Evolutionary conservation across 2,888 invertebrate species (phyloP), one percentile per base, ranked within the genome.

Genomic region (Timema cristinae): DNA sequence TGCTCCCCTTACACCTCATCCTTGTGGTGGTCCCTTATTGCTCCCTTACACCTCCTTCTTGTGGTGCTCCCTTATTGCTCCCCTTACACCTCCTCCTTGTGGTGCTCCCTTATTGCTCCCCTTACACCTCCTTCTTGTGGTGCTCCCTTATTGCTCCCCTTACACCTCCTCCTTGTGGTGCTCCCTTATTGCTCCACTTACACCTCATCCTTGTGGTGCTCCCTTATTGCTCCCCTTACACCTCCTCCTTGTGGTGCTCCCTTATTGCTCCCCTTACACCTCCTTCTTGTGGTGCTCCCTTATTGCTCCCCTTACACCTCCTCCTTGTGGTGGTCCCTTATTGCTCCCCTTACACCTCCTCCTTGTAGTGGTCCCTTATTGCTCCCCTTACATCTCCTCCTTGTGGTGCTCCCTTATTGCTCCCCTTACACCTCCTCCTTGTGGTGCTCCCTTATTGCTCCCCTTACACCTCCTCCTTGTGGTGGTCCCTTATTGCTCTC

Each of bases 231-330:
- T 69, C 71, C 32, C 63, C 69, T 67, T 48, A 69, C 68, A 69
- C n/a, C 61, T 70, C 70, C 50, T 59, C 50, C 70, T 66, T 50
- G 73, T 71, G 73, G 70, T 49, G 66, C 69, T 72, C 70, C 72
- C 49, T 49, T 56, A 7, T 16, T 66, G 32, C 6, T 47, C 52
- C 51, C 52, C 51, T 11, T 16, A 48, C 59, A 32, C 50, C 7
- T 50, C 48, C 49, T 54, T 15, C 16, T 47, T 15, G 10, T 47
- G 47, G 9, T 59, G 10, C 10, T 67, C 67, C n/a, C 50, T 67
- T 49, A n/a, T n/a, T 32, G 4, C 13, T 69, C 71, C 32, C 63
- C 69, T 67, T 48, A 69, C 68, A 69, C n/a, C 61, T 70, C 70
- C 50, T 59, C 50, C 70, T 66, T 50, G 73, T 71, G 73, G 70